Percentiles rank a stretch among this genome's conserved stretches.
These are phyloP conservation scores for Dasypus novemcinctus DNA, from an alignment of 2,113 vertebrate genomes.

Conservation along the genomic window DNA sequence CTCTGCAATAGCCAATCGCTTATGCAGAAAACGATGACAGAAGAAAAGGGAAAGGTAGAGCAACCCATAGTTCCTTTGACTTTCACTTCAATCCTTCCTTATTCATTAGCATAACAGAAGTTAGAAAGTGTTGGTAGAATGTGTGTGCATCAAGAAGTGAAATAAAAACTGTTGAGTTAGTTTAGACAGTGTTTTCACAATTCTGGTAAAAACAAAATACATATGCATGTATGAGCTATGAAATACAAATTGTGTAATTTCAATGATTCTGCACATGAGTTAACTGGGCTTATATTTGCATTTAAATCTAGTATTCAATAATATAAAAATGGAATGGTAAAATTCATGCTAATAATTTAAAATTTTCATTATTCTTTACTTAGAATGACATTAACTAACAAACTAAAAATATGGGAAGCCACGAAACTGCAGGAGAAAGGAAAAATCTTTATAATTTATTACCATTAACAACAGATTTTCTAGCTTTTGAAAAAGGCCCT, in stretches of 20 bases:
- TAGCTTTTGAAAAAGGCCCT: not conserved
- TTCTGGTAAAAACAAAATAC: no score
- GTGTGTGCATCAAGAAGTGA: not conserved
- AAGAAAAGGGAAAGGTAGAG: not conserved
- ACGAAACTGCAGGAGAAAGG: not conserved
- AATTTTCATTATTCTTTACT: not conserved
- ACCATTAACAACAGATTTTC: not conserved
- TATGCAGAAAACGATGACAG: conserved; percentile 15
- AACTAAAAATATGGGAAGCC: not conserved
- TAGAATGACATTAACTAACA: not conserved
- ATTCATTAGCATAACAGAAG: not conserved
- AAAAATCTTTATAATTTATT: not conserved
- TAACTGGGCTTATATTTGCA: not conserved
- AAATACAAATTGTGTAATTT: conserved; percentile 39
- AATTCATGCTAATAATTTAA: not conserved
- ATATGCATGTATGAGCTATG: not conserved
- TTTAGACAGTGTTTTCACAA: not conserved
- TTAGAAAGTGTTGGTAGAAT: not conserved
- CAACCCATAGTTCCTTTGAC: not conserved
- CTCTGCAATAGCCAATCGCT: not conserved
- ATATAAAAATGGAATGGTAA: conserved; percentile 3
- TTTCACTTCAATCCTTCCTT: not conserved
- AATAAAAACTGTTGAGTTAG: not conserved
- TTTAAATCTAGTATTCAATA: not conserved
- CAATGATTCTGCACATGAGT: not conserved